phyloP scores from a whole-genome alignment of 2,797 vertebrate genomes.

The Euthynnus affinis region DNA sequence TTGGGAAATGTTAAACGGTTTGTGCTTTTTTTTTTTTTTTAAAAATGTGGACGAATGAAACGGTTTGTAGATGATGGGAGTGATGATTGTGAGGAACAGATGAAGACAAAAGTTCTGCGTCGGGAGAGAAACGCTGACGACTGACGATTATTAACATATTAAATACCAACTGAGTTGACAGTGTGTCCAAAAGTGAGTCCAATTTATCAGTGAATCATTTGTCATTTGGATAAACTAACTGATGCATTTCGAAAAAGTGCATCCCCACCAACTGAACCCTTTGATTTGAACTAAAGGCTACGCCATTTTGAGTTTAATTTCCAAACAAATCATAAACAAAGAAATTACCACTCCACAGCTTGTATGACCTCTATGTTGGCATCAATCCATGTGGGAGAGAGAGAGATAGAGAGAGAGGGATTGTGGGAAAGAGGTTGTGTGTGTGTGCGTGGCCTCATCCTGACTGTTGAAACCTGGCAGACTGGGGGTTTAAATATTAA shows the following conservation, averaged over 20 bases:
- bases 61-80: not conserved
- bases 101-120: constrained; percentile 2
- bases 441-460: constrained; percentile 71
- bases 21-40: no score
- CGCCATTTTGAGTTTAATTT: constrained; percentile 59
- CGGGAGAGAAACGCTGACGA: not conserved
- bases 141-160: constrained; percentile 44
- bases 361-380: constrained; percentile 78
- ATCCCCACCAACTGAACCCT: constrained; percentile 18
- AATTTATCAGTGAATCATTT: constrained; percentile 19
- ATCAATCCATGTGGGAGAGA: constrained; percentile 58
- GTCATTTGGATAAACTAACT: constrained; percentile 50
- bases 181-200: constrained; percentile 44
- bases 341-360: constrained; percentile 73
- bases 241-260: constrained; percentile 26
- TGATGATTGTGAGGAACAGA: not conserved
- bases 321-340: constrained; percentile 79
- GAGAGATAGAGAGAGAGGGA: constrained; percentile 54
- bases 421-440: constrained; percentile 69
- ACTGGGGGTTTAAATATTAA: constrained; percentile 90
- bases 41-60: not conserved
- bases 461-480: constrained; percentile 84
- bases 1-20: constrained; percentile 55
- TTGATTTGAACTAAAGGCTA: constrained; percentile 44
- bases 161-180: constrained; percentile 25